Evolutionary conservation across 1,140 invertebrate genomes (phyloP).

Genomic region (Drosophila ananassae): DNA sequence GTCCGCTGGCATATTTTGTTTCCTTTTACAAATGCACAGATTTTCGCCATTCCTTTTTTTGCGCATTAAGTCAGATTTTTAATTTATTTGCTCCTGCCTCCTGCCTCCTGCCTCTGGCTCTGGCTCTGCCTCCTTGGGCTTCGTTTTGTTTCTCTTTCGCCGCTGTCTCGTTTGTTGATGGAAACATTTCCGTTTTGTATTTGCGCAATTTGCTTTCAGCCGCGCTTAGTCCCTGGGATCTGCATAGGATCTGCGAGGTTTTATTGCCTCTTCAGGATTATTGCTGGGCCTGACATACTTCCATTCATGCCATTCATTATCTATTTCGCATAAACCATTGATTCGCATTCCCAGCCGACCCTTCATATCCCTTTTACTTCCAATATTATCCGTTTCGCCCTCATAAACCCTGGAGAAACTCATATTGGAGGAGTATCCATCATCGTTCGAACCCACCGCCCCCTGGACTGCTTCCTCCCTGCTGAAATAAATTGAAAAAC

Average conservation of each 20-base stretch:
- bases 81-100: conserved; percentile 63
- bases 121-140: conserved; percentile 8
- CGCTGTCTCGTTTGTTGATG: conserved; percentile 32
- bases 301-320: background rate
- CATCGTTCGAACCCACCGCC: background rate
- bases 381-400: background rate
- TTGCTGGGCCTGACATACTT: background rate
- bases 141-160: conserved; percentile 16
- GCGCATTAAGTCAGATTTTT: conserved; percentile 76
- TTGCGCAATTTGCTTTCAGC: conserved; percentile 64
- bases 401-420: background rate
- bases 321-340: background rate
- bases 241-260: conserved; percentile 17
- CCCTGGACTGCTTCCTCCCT: background rate
- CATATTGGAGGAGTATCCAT: background rate
- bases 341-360: background rate
- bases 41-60: conserved; percentile 54
- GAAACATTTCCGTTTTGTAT: conserved; percentile 76
- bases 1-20: conserved; percentile 72
- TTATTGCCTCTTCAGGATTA: conserved; percentile 1
- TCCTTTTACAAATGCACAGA: conserved; percentile 73
- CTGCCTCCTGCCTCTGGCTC: conserved; percentile 2
- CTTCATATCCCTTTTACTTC: background rate
- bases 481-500: conserved; percentile 48
- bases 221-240: conserved; percentile 28